Conservation (phyloP, 2,113 vertebrate species). For the Barbus barbus region DNA sequence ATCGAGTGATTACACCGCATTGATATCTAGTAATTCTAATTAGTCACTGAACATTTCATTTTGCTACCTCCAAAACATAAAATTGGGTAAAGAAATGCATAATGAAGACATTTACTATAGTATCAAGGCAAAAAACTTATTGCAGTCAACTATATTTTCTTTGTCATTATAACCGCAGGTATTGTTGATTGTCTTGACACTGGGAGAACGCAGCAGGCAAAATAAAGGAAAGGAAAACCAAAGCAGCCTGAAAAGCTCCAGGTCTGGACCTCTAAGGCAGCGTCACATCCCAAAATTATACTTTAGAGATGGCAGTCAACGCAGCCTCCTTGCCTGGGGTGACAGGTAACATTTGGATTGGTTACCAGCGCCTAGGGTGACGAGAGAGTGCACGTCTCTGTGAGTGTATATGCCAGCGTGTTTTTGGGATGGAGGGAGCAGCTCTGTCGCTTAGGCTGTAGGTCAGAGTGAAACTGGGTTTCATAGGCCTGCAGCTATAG, state of each 20-base stretch:
- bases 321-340: constrained; percentile 42
- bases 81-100: not conserved
- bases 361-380: constrained; percentile 24
- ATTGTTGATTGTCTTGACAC: constrained; percentile 4
- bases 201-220: not conserved
- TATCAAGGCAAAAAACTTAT: not conserved
- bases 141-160: not conserved
- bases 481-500: constrained; percentile 2
- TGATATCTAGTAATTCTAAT: not conserved
- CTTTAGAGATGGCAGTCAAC: constrained; percentile 4
- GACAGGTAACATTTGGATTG: constrained; percentile 45
- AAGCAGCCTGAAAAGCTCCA: constrained; percentile 20
- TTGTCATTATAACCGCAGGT: not conserved
- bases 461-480: not conserved
- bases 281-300: constrained; percentile 30
- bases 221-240: constrained; percentile 20
- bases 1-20: not conserved
- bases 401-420: not conserved
- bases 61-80: not conserved
- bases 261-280: constrained; percentile 19
- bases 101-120: not conserved
- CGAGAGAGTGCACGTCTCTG: constrained; percentile 12
- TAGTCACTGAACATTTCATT: not conserved
- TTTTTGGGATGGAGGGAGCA: not conserved
- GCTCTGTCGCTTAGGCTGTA: not conserved